Conservation (phyloP, 2,888 invertebrate genomes). For the Oscheius sp. region DNA sequence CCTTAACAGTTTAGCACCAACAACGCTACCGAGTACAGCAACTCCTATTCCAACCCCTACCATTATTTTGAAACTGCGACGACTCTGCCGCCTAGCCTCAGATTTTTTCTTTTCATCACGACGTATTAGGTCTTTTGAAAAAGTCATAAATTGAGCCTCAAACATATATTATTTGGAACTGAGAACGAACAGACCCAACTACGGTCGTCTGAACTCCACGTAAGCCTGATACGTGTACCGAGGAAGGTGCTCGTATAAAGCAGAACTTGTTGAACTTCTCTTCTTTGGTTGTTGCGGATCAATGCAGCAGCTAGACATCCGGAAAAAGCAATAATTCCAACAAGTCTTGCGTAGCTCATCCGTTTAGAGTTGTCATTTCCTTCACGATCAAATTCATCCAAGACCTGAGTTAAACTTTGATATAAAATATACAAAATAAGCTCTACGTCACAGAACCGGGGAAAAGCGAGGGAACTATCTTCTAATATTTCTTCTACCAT, state of each 20-base stretch:
- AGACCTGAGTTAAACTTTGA: constrained; percentile 6
- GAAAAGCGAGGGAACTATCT: constrained; percentile 43
- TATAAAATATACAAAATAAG: neutral
- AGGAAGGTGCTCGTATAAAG: constrained; percentile 54
- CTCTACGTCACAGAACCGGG: constrained; percentile 47
- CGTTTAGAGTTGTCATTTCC: constrained; percentile 33
- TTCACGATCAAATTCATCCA: constrained; percentile 35
- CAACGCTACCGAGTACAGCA: constrained; percentile 6
- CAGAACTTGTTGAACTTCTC: constrained; percentile 45
- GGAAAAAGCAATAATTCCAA: constrained; percentile 56
- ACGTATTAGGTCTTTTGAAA: constrained; percentile 37
- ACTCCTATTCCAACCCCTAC: constrained; percentile 32
- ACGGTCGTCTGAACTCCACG: constrained; percentile 48
- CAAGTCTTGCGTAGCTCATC: constrained; percentile 56
- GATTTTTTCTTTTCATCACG: constrained; percentile 31
- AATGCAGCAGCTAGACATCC: constrained; percentile 42
- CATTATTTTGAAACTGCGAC: constrained; percentile 40
- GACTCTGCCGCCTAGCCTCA: constrained; percentile 3
- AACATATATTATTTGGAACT: neutral
- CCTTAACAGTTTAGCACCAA: neutral
- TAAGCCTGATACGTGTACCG: constrained; percentile 48
- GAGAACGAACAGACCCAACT: constrained; percentile 49
- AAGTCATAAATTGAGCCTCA: constrained; percentile 47
- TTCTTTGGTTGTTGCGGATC: constrained; percentile 39
- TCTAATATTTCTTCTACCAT: constrained; percentile 41